Evolutionary conservation across 2,113 vertebrate species (phyloP).

Genomic region (Gallinago paraguaiae): DNA sequence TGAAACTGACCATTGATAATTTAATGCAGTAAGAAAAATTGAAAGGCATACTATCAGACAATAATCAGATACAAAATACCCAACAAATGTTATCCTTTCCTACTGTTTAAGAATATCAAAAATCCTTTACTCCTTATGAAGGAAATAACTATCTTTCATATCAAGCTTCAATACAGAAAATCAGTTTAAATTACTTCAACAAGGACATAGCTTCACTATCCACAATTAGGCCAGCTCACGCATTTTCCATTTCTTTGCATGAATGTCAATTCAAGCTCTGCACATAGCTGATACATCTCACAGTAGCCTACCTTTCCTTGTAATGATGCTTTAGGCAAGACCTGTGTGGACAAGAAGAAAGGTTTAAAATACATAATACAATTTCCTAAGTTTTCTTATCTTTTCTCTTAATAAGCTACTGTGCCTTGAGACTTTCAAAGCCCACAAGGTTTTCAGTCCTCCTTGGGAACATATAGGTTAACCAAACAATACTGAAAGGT

Average conservation of each 20-base stretch:
- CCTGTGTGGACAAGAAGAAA: background rate
- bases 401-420: background rate
- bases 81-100: background rate
- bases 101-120: background rate
- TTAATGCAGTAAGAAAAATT: background rate
- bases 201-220: background rate
- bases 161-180: background rate
- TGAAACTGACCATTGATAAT: background rate
- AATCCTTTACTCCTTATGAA: background rate
- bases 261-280: background rate
- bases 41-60: accelerated
- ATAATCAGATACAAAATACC: background rate
- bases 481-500: background rate
- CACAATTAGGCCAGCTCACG: background rate
- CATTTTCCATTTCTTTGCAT: background rate
- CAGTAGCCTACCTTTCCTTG: background rate
- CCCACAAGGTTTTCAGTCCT: background rate
- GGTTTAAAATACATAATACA: background rate
- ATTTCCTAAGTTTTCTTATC: background rate
- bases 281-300: background rate
- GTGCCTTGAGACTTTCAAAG: background rate
- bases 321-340: background rate
- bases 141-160: background rate
- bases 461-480: background rate
- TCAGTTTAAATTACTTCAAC: background rate